phyloP scores from a whole-genome alignment of 2,888 invertebrate species.

The Ophion ventricosus region DNA sequence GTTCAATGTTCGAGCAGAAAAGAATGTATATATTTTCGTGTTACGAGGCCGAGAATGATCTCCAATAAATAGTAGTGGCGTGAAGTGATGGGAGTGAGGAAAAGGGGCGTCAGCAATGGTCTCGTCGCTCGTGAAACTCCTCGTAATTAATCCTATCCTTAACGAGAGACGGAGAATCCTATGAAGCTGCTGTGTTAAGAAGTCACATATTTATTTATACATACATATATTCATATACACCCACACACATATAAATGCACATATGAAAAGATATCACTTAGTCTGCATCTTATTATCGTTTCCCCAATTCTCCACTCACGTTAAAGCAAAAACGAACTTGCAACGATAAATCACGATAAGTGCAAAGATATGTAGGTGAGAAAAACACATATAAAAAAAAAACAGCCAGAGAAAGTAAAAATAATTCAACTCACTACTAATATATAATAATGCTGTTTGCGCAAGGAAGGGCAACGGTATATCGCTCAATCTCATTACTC shows the following conservation, averaged over 20 bases:
- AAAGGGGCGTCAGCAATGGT: constrained; percentile 79
- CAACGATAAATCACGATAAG: no score
- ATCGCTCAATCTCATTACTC: constrained; percentile 46
- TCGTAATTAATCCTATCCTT: constrained; percentile 77
- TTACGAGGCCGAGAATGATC: background rate
- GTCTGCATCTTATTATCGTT: no score
- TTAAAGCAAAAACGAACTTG: no score
- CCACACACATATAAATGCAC: no score
- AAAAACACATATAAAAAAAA: background rate
- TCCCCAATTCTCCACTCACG: no score
- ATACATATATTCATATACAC: background rate
- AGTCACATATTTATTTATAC: background rate
- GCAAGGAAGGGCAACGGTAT: background rate
- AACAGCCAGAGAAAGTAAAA: constrained; percentile 3
- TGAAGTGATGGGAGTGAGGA: constrained; percentile 71
- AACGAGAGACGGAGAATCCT: constrained; percentile 71
- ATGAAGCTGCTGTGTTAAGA: constrained; percentile 23
- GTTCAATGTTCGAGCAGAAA: background rate
- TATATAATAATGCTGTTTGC: constrained; percentile 20
- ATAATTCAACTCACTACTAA: background rate
- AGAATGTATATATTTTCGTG: background rate
- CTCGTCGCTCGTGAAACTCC: constrained; percentile 76
- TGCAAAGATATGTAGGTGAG: no score
- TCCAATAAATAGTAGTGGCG: constrained; percentile 63
- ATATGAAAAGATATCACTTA: no score